Percentiles rank a stretch among this genome's conserved stretches.
phyloP scores from a whole-genome alignment of 2,113 vertebrate genomes.

The Urocitellus parryii region DNA sequence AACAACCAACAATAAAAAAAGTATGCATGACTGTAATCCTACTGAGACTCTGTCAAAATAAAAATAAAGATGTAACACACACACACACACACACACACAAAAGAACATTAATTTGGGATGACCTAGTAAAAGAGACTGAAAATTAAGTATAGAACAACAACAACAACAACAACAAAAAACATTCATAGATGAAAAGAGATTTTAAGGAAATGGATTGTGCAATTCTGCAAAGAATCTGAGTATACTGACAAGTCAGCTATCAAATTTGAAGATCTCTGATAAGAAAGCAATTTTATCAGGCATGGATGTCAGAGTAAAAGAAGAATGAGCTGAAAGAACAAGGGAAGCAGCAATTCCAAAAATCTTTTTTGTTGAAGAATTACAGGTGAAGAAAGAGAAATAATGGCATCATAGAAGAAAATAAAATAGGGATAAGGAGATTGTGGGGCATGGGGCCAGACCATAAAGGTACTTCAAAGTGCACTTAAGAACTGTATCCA shows the following conservation, averaged over 20 bases:
- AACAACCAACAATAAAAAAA: too few relatives aligned
- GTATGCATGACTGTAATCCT: too few relatives aligned
- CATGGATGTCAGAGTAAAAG: neutral
- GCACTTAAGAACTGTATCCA: neutral
- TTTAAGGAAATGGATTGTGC: neutral
- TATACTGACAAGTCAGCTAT: neutral
- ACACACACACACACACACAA: too few relatives aligned
- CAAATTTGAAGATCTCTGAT: neutral
- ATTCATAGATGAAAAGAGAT: neutral
- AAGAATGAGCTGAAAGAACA: neutral
- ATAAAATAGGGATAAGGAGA: neutral
- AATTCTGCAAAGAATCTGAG: neutral
- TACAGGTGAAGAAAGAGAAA: neutral
- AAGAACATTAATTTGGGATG: neutral
- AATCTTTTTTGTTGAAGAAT: neutral
- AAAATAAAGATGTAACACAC: too few relatives aligned
- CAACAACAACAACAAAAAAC: too few relatives aligned
- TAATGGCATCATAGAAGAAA: neutral
- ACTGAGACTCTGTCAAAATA: too few relatives aligned
- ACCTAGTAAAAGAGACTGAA: neutral
- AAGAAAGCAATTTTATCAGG: neutral
- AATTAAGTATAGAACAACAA: neutral
- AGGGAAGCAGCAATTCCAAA: neutral
- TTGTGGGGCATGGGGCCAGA: neutral
- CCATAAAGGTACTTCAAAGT: neutral